Percentiles rank a stretch among this genome's conserved stretches.
phyloP scores from a whole-genome alignment of 2,797 vertebrate genomes.

The Chaunax sp. region DNA sequence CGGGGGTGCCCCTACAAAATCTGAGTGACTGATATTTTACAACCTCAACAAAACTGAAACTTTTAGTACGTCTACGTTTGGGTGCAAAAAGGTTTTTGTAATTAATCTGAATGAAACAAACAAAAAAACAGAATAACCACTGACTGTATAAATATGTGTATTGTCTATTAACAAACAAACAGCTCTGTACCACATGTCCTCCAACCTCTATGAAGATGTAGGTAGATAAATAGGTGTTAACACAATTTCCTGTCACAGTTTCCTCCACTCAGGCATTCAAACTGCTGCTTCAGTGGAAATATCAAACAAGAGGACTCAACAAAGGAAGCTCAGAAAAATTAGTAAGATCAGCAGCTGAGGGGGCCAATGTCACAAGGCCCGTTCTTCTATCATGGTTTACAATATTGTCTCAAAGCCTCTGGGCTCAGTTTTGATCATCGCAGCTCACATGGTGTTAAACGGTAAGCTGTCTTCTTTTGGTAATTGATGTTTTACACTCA shows the following conservation, averaged over 20 bases:
- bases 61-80: no score
- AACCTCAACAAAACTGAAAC: no score
- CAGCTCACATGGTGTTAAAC: slow-evolving; percentile 48
- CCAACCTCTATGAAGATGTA: slow-evolving; percentile 27
- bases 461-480: slow-evolving; percentile 59
- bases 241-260: slow-evolving; percentile 69
- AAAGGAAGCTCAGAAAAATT: neutral
- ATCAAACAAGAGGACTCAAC: slow-evolving; percentile 16
- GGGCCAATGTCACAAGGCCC: neutral
- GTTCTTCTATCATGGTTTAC: slow-evolving; percentile 44
- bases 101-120: no score
- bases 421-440: slow-evolving; percentile 53
- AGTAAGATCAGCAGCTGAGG: neutral
- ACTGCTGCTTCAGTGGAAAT: slow-evolving; percentile 12
- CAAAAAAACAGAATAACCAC: no score
- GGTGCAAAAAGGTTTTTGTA: no score
- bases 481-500: neutral
- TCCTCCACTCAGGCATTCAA: slow-evolving; percentile 46
- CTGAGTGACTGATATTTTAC: no score
- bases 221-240: slow-evolving; percentile 41
- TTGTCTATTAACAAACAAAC: no score
- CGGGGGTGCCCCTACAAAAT: no score
- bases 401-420: slow-evolving; percentile 35
- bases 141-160: no score
- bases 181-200: slow-evolving; percentile 51